These are phyloP conservation scores for Strongylocentrotus purpuratus DNA, from an alignment of 35 echinoderm and acorn worm genomes.

Conservation along the genomic window DNA sequence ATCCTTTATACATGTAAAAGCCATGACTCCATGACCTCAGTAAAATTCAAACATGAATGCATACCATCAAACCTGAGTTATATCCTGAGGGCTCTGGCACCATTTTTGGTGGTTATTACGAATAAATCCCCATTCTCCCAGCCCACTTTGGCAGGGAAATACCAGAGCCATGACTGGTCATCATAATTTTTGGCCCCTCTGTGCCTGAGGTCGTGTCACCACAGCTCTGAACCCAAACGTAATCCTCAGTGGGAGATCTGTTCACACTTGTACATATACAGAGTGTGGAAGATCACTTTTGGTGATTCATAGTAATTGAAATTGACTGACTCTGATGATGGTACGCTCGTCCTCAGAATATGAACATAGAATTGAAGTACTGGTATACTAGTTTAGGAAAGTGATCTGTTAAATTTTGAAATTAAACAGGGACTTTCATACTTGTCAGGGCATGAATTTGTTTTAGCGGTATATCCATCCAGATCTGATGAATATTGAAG, in stretches of 20 bases:
- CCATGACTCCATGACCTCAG: not conserved
- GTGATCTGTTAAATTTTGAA: not conserved
- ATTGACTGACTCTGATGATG: not conserved
- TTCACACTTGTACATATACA: not conserved
- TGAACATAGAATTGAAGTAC: not conserved
- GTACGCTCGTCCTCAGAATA: not conserved
- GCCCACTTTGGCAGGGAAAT: not conserved
- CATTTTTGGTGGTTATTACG: not conserved
- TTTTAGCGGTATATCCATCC: no score
- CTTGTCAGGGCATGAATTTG: no score
- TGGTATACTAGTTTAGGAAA: not conserved
- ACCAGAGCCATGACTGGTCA: slow-evolving; percentile 4
- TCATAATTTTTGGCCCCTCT: not conserved
- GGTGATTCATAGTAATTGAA: not conserved
- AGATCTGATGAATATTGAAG: no score
- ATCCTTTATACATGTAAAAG: not conserved
- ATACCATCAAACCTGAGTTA: not conserved
- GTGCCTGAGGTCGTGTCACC: not conserved
- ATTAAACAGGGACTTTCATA: no score
- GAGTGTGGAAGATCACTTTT: not conserved
- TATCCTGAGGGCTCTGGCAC: not conserved
- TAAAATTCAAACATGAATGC: not conserved
- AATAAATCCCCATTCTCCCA: not conserved
- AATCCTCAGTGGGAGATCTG: not conserved
- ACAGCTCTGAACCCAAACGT: not conserved